Evolutionary conservation across 2,797 vertebrate species (phyloP), one percentile per base, ranked within the genome.

Genomic region (Halcyon leucocephala): DNA sequence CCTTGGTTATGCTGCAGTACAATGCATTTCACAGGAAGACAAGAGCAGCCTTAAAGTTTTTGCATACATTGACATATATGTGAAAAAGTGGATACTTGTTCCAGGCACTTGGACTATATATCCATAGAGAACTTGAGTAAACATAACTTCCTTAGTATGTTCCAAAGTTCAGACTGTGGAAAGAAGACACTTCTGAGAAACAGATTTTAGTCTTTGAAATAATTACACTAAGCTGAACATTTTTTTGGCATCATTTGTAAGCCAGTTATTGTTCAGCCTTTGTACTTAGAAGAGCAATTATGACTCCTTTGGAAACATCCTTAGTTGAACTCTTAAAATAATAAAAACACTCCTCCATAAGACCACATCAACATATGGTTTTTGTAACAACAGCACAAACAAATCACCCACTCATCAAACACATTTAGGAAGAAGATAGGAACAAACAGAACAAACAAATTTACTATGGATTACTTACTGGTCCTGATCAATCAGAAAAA

Each of bases 301-400:
- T 71, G 70, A 84, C 64, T 97, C 96, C 95, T 97, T 97, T 91
- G 93, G 92, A 95, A 92, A 92, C 96, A 96, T 94, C 97, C 93
- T 97, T 86, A 96, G 90, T 57, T 94, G 93, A 98, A 97, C 97
- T 94, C 91, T 95, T 94, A 95, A 96, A 97, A 97, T 93, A 97
- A 97, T 95, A 96, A 97, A 97, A 97, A 96, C 79, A 94, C 78
- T 97, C 94, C 88, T 83, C 92, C 82, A 39, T 93, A 95, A 95
- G 95, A 90, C 73, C 96, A 80, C 94, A 90, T 93, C 93, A 97
- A 91, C 94, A 96, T 96, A 97, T 90, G 95, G 77, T 95, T 96
- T 97, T 89, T 0, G 65, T 97, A 97, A 97, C 12, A 60, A 97
- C 70, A 97, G 86, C 80, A 95, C 86, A 98, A 97, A 97, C 91